These are phyloP conservation scores for Ctenodactylus gundi DNA, from an alignment of 2,113 vertebrate species.

Conservation along the genomic window DNA sequence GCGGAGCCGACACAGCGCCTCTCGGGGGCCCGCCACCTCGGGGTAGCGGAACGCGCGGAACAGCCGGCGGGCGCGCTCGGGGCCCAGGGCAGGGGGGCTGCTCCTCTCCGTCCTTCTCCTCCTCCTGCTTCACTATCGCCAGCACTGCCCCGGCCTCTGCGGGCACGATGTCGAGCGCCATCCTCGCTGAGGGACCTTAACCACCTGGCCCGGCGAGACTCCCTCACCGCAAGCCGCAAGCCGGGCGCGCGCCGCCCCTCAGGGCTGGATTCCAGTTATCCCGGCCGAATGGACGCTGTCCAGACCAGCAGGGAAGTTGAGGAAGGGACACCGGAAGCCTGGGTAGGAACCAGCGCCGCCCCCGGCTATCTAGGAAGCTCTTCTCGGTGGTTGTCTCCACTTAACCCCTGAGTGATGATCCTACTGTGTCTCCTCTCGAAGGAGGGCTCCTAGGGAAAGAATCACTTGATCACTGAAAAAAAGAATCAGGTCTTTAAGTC, in stretches of 20 bases:
- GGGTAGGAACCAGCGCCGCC: background rate
- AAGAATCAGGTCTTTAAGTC: too few relatives aligned
- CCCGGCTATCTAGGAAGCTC: background rate
- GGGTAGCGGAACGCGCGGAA: conserved; percentile 66
- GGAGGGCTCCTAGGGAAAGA: background rate
- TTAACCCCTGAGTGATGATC: background rate
- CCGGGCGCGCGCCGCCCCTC: too few relatives aligned
- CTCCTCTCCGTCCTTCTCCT: background rate
- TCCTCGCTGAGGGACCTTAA: background rate
- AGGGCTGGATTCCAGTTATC: too few relatives aligned
- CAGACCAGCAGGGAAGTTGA: background rate
- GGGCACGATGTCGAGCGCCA: too few relatives aligned
- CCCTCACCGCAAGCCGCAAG: background rate
- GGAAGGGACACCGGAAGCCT: background rate
- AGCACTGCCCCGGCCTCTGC: background rate
- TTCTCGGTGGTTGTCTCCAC: background rate
- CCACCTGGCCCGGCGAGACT: background rate
- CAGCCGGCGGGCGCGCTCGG: conserved; percentile 31
- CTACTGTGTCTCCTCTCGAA: background rate
- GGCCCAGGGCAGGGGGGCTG: background rate
- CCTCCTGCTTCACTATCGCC: background rate
- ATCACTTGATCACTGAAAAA: background rate
- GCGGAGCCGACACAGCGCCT: conserved; percentile 36
- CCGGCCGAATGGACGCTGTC: too few relatives aligned
- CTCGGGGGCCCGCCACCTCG: background rate